Percentiles rank a stretch among this genome's conserved stretches.
Evolutionary conservation across 2,888 invertebrate genomes (phyloP).

Genomic region (Zootermopsis nevadensis): DNA sequence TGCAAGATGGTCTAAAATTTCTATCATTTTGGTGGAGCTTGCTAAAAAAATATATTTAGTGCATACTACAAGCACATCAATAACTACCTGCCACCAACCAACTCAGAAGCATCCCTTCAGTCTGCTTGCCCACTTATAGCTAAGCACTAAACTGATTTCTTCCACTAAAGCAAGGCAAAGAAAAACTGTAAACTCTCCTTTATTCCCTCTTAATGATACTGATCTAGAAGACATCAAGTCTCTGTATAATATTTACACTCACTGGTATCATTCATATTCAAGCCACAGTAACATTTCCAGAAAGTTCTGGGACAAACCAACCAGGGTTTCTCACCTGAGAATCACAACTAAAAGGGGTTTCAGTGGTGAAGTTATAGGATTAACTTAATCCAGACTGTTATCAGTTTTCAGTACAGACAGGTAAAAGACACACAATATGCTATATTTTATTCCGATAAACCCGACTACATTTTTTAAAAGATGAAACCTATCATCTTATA

Average conservation of each 20-base stretch:
- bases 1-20: neutral
- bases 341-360: neutral
- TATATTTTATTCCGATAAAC: too few relatives aligned
- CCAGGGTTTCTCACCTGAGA: slow-evolving; percentile 23
- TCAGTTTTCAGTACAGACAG: neutral
- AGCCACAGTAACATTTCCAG: neutral
- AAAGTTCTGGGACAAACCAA: slow-evolving; percentile 14
- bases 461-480: too few relatives aligned
- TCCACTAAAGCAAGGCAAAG: neutral
- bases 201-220: slow-evolving; percentile 21
- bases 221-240: slow-evolving; percentile 40
- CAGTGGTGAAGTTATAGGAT: too few relatives aligned
- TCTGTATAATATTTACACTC: slow-evolving; percentile 26
- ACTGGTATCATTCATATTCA: slow-evolving; percentile 29
- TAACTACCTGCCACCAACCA: neutral
- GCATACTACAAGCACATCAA: neutral
- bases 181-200: neutral
- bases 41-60: neutral
- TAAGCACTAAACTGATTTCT: neutral
- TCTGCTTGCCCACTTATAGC: slow-evolving; percentile 1
- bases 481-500: too few relatives aligned
- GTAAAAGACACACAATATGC: neutral
- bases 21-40: neutral
- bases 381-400: too few relatives aligned
- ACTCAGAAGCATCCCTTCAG: neutral